phyloP scores from a whole-genome alignment of 2,888 invertebrate species.

The Biston stratarius region DNA sequence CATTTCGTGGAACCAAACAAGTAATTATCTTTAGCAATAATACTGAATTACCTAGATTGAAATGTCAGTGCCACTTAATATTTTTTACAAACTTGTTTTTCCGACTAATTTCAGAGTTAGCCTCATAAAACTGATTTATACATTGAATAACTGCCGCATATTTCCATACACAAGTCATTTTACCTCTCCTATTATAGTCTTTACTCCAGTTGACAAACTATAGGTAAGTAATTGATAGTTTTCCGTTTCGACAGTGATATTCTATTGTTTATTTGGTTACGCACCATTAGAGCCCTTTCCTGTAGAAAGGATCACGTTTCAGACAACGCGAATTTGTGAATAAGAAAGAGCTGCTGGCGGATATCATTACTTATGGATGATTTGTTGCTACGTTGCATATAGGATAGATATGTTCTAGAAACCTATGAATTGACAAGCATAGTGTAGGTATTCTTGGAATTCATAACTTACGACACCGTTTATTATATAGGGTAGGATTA shows the following conservation, averaged over 20 bases:
- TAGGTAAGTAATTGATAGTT: conserved; percentile 28
- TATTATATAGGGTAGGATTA: too few relatives aligned
- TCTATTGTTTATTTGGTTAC: conserved; percentile 33
- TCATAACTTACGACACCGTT: not conserved
- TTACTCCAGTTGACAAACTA: conserved; percentile 14
- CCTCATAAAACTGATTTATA: conserved; percentile 29
- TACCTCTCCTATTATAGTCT: conserved; percentile 10
- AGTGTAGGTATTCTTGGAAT: not conserved
- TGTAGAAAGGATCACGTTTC: conserved; percentile 33
- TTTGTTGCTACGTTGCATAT: conserved; percentile 1
- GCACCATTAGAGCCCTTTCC: conserved; percentile 31
- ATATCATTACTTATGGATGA: conserved; percentile 18
- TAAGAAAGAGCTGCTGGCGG: conserved; percentile 6
- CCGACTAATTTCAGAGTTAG: conserved; percentile 10
- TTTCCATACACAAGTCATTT: conserved; percentile 26
- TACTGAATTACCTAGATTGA: not conserved
- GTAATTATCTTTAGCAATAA: not conserved
- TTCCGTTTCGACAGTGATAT: conserved; percentile 20
- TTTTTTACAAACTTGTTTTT: conserved; percentile 16
- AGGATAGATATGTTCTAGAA: not conserved
- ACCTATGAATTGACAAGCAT: not conserved
- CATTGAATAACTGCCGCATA: conserved; percentile 5
- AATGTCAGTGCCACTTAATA: not conserved
- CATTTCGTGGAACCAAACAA: not conserved
- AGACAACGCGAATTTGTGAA: conserved; percentile 16